Evolutionary conservation across 2,113 vertebrate genomes (phyloP).

Genomic region (Motacilla alba): DNA sequence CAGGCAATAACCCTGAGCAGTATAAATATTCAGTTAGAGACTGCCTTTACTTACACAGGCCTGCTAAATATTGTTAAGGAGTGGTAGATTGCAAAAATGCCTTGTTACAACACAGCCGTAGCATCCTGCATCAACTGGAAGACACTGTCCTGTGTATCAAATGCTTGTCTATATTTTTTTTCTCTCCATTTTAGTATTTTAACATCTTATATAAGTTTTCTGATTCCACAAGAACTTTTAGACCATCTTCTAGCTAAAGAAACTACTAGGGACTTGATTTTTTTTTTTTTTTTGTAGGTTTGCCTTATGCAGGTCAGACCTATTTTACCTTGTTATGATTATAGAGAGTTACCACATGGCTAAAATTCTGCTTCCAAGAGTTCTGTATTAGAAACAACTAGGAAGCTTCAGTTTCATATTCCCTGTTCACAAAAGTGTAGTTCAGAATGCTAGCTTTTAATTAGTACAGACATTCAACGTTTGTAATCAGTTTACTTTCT

Average conservation of each 20-base stretch:
- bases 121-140: not conserved
- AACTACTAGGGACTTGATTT: slow-evolving; percentile 23
- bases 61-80: not conserved
- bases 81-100: not conserved
- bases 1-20: not conserved
- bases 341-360: not conserved
- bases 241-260: not conserved
- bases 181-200: not conserved
- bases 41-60: not conserved
- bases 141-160: not conserved
- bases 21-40: not conserved
- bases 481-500: not conserved
- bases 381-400: not conserved
- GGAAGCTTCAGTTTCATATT: not conserved
- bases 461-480: not conserved
- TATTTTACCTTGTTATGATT: slow-evolving; percentile 33
- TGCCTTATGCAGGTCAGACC: not conserved
- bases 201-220: not conserved
- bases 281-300: not conserved
- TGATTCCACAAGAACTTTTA: not conserved
- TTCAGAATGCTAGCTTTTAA: not conserved
- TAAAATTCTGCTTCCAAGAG: slow-evolving; percentile 39
- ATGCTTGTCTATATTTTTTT: not conserved
- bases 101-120: not conserved
- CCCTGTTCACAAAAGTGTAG: not conserved